Conservation (phyloP, 2,888 invertebrate species). For the Eupithecia tripunctaria region DNA sequence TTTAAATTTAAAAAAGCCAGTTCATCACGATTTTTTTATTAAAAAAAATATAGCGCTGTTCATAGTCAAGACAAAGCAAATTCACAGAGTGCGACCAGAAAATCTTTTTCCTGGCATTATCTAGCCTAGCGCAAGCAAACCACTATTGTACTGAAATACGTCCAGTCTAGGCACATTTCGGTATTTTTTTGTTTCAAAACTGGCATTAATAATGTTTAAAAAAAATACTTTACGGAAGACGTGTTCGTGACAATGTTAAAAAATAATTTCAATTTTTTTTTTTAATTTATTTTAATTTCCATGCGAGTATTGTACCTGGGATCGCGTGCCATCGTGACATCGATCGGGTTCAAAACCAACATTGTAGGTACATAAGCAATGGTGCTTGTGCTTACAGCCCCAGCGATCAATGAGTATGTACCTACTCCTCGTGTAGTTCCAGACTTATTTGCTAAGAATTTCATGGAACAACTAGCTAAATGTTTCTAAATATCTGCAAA, state of each 20-base stretch:
- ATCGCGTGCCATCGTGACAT: constrained; percentile 44
- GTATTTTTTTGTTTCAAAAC: not conserved
- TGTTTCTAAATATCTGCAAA: not conserved
- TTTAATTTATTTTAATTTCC: too few relatives aligned
- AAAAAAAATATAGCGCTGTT: not conserved
- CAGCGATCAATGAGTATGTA: not conserved
- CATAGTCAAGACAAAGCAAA: not conserved
- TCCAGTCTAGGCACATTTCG: not conserved
- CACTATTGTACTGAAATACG: not conserved
- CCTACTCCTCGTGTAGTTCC: not conserved
- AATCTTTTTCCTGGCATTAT: not conserved
- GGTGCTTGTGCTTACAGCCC: not conserved
- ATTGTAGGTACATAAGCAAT: not conserved
- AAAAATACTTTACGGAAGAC: constrained; percentile 52
- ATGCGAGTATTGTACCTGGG: constrained; percentile 25
- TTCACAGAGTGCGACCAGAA: not conserved
- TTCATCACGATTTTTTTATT: not conserved
- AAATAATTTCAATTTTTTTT: too few relatives aligned
- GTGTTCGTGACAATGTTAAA: constrained; percentile 57
- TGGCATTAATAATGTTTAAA: not conserved
- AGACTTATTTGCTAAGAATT: not conserved
- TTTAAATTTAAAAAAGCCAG: constrained; percentile 18
- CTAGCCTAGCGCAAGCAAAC: not conserved
- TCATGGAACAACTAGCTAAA: not conserved
- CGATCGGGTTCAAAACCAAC: not conserved